Evolutionary conservation across 1,140 invertebrate species (phyloP), one percentile per base, ranked within the genome.

Genomic region (Scylla paramamosain): DNA sequence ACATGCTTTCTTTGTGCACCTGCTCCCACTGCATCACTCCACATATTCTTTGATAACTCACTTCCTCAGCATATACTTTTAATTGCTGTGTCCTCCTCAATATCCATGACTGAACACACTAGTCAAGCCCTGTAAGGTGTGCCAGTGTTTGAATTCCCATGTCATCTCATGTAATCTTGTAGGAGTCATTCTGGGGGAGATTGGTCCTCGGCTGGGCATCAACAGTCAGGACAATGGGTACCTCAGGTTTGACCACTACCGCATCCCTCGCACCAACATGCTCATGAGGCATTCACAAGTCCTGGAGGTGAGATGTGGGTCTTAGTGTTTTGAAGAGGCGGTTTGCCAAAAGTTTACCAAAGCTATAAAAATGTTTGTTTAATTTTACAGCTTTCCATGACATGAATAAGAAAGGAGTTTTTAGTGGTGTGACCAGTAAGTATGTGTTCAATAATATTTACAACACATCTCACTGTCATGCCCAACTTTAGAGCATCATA

Each of bases 231-330:
- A 99, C 96, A 99, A 99, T 97, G 99, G 99, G 0, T 99, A 98
- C 97, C 97, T 99, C 0, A 98, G 98, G 16, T 98, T 99, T 91
- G 97, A 99, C 31, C 97, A 99, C 96, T 98, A 99, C 7, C 97
- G 98, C 96, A 99, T 99, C 97, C 99, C 99, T 0, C 97, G 98
- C 82, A 97, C 98, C 32, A 97, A 99, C 95, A 99, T 99, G 98
- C 97, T 99, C 0, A 99, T 99, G 99, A 99, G 98, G 97, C 98
- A 99, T 97, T 98, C 98, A 86, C 97, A 99, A 97, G 98, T 98
- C 96, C 97, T 98, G 45, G 97, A 97, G 97, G 98, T 98, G 96
- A 97, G 96, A 25, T 0, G 16, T 20, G 2, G 10, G 2, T 12
- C 52, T 20, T 14, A 2, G 39, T 39, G 39, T 39, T 39, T 39